Evolutionary conservation across 2,113 vertebrate genomes (phyloP), one percentile per base, ranked within the genome.

Genomic region (Campylomormyrus tamandua): DNA sequence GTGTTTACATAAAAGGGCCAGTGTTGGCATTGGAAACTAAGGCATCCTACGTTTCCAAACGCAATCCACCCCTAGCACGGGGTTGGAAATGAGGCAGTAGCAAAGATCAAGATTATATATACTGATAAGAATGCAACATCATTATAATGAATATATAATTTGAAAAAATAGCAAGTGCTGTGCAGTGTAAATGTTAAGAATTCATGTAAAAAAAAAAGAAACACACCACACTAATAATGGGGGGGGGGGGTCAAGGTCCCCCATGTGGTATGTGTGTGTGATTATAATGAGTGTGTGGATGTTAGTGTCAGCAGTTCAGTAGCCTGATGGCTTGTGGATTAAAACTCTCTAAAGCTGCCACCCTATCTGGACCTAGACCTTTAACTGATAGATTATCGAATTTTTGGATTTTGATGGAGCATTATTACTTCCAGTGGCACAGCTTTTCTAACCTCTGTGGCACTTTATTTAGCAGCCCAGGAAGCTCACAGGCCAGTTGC

Each of bases 371-470:
- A 90, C 89, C 52, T 83, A 5, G 80, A 49, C 2, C 48, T 49
- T 49, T 49, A 49, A 85, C 89, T 56, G 53, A 56, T 21, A 56
- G 11, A 90, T 90, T 56, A 56, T 89, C 48, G 1, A 49, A 19
- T 70, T 86, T 53, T 86, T 39, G 42, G 83, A 48, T 50, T 52
- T 24, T 58, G 6, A 58, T 21, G 15, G 53, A 56, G 53, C 53
- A 39, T 58, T 90, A 86, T 50, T 74, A 70, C 35, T 87, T 86
- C 46, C 58, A 84, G 5, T 35, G 17, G 83, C 15, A 21, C 83
- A 90, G 35, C 89, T 90, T 90, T 90, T 87, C 45, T 49, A 35
- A 53, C n/a, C 24, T 50, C 70, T 39, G 48, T 56, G 17, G 45
- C 21, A 42, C 15, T 56, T 87, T 13, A 39, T 90, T 74, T 87